Base-by-base conservation (phyloP, 1,140 invertebrate genomes). In the Zaprionus lachaisei region DNA sequence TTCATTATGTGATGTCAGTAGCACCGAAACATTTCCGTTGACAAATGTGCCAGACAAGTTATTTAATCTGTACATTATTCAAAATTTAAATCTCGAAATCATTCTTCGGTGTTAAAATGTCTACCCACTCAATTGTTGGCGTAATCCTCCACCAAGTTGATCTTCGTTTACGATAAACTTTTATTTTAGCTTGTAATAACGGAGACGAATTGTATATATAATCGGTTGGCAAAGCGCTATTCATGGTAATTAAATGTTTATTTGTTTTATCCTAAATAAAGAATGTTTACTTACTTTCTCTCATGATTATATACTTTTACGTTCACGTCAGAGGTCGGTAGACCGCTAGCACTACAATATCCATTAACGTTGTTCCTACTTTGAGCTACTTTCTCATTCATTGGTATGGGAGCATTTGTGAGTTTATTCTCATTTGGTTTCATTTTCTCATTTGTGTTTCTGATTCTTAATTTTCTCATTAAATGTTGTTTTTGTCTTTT, bases 131-230 rank as follows among this genome's bases (percentile, higher is more conserved):
- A 1, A 85, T 57, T 37, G 62, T 51, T 17, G 83, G 83, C 24
- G 58, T 37, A 24, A 86, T 69, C 12, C 70, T 60, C 83, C 83
- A 85, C 83, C 83, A 85, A 7, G 79, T 80, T 7, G 71, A 77
- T 7, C 66, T 72, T 0, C 83, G 66, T 14, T 75, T 85, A 51
- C 69, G 66, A 37, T 77, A 85, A 38, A 85, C 41, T 17, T 77
- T 47, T 3, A 85, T 44, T 5, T 68, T 76, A 15, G 79, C 84
- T n/a, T 62, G 20, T n/a, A 85, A 34, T 58, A 64, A 79, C 9
- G 83, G 76, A 15, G 76, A 15, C 0, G 85, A 67, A 17, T 77
- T 81, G 6, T 71, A 81, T 1, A 70, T 41, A 57, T 76, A 79
- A 24, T 15, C 17, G 5, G 24, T 56, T 20, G 9, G 38, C 9